Evolutionary conservation across 2,113 vertebrate species (phyloP), one percentile per base, ranked within the genome.

Genomic region (Scortum barcoo): DNA sequence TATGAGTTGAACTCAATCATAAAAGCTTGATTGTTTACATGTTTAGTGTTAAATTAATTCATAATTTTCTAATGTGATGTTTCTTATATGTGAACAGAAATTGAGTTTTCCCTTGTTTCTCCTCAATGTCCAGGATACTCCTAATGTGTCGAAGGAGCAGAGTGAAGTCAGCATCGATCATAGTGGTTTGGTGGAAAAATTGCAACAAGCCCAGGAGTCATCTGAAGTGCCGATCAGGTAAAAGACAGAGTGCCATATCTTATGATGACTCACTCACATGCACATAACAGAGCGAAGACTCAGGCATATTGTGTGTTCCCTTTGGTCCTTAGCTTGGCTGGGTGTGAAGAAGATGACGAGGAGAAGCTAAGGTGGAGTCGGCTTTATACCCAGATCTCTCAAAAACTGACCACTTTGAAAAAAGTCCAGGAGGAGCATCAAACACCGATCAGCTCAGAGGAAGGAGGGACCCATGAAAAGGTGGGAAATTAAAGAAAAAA

Each of bases 141-240:
- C 90, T 62, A 72, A 86, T 81, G 94, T 94, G 62, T 80, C 90
- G 48, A 76, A 79, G 17, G 93, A 95, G 70, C 94, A 95, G 82
- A 95, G 86, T 71, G 92, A 95, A 84, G 93, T 93, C 54, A 90
- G 93, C 60, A 87, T 89, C 69, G 81, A 67, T 0, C 93, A 90
- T 0, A 80, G 88, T 61, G 81, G 87, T 72, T 42, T 61, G 4
- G 40, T 28, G 50, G 62, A 83, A 46, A 77, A 69, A 56, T 50
- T 60, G 50, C 58, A 75, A 28, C 57, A 73, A 28, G 13, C 48
- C 0, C n/a, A 51, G 20, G 24, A 42, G 26, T 36, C 53, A 2
- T 60, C 89, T 62, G 46, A 78, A 10, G 33, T 38, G 38, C 20
- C 30, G 8, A 6, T 63, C 60, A 75, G 88, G 91, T 94, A 84